These are phyloP conservation scores for Takifugu ocellatus DNA, from an alignment of 2,797 vertebrate genomes.

Conservation along the genomic window DNA sequence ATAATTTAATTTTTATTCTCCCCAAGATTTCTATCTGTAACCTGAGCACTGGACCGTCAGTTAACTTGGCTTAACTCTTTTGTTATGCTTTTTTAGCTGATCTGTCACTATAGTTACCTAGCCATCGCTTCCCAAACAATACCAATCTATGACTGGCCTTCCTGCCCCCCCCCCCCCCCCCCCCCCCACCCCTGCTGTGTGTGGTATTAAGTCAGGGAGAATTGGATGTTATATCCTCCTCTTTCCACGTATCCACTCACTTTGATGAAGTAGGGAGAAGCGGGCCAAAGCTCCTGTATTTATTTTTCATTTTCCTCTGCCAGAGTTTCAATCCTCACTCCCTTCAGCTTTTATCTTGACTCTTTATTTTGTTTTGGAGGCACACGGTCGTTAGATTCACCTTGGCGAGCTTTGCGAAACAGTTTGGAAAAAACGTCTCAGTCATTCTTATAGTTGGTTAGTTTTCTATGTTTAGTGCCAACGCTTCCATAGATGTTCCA, in stretches of 20 bases:
- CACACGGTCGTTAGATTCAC: constrained; percentile 17
- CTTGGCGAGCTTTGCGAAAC: constrained; percentile 26
- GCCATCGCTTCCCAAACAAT: constrained; percentile 44
- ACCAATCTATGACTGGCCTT: neutral
- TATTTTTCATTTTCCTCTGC: constrained; percentile 29
- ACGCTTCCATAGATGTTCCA: constrained; percentile 24
- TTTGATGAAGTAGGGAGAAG: constrained; percentile 20
- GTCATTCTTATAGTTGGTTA: constrained; percentile 20
- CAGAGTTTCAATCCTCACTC: constrained; percentile 3
- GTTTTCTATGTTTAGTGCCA: constrained; percentile 36
- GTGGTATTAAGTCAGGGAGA: constrained; percentile 10
- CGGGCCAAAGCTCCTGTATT: constrained; percentile 8
- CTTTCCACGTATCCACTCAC: constrained; percentile 10
- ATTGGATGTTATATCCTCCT: constrained; percentile 5
- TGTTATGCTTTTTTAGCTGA: constrained; percentile 26
- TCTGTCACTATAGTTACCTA: constrained; percentile 35
- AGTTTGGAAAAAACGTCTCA: constrained; percentile 29
- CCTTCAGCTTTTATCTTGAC: constrained; percentile 12
- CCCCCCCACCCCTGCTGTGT: neutral
- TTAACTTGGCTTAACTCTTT: constrained; percentile 11
- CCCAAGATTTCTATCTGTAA: constrained; percentile 6
- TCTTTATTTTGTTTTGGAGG: constrained; percentile 4
- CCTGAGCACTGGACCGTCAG: constrained; percentile 21
- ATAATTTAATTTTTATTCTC: no score
- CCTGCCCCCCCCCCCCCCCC: no score